A percentile compares a stretch with the other conserved stretches of the same genome.
Evolutionary conservation across 2,797 vertebrate species (phyloP).

Genomic region (Tapera naevia): DNA sequence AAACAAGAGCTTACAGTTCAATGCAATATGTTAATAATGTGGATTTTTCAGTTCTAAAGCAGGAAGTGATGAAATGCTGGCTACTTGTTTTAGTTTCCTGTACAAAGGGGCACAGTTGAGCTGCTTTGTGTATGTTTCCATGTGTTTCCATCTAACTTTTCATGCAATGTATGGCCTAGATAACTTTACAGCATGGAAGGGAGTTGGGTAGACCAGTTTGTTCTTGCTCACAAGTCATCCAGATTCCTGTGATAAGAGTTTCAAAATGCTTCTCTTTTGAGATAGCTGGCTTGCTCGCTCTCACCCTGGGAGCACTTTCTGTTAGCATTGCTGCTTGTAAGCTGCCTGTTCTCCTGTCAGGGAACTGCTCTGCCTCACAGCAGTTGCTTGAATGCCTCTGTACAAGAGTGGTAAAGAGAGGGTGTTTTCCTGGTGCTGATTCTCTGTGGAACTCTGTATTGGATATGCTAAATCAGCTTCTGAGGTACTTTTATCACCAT

Average conservation of each 20-base stretch:
- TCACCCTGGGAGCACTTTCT: neutral
- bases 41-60: neutral
- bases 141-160: neutral
- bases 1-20: neutral
- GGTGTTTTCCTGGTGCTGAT: neutral
- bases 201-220: neutral
- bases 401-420: neutral
- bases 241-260: neutral
- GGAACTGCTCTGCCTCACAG: neutral
- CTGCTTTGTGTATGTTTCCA: neutral
- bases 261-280: neutral
- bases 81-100: neutral
- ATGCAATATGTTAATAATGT: neutral
- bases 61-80: neutral
- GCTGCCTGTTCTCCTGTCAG: neutral
- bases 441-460: neutral
- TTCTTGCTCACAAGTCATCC: neutral
- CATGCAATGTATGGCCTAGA: neutral
- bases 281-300: neutral
- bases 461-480: neutral
- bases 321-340: neutral
- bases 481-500: neutral
- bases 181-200: neutral
- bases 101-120: neutral
- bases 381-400: neutral